Evolutionary conservation across 1,140 invertebrate genomes (phyloP).

Genomic region (Drosophila sp.): DNA sequence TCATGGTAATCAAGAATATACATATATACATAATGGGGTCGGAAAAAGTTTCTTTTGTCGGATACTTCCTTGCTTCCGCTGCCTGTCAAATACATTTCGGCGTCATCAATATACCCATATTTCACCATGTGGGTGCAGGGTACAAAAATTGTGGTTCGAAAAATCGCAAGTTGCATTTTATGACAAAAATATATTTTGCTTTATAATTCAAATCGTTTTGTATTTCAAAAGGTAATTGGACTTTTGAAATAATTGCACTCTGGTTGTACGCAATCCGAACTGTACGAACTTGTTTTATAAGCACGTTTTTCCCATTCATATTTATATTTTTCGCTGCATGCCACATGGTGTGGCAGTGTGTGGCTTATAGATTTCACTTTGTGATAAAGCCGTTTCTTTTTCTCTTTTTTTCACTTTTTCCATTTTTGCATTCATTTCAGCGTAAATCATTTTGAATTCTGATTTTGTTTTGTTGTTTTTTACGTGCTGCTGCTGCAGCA

Average conservation of each 20-base stretch:
- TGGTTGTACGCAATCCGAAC: neutral
- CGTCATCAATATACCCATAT: no score
- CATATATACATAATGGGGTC: no score
- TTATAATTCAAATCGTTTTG: neutral
- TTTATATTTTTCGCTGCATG: slow-evolving; percentile 12
- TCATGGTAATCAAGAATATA: no score
- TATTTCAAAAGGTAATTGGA: neutral
- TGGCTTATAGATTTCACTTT: slow-evolving; percentile 66
- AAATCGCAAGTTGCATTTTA: no score
- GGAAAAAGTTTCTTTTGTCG: no score
- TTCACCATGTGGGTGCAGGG: no score
- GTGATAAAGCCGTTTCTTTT: slow-evolving; percentile 37
- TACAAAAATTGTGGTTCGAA: no score
- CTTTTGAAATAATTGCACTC: neutral
- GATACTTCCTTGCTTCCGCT: no score
- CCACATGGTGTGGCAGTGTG: slow-evolving; percentile 25
- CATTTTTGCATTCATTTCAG: slow-evolving; percentile 70
- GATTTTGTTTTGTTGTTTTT: slow-evolving; percentile 44
- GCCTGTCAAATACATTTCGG: no score
- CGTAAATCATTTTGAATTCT: slow-evolving; percentile 74
- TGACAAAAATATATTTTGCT: neutral
- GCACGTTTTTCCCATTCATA: slow-evolving; percentile 25
- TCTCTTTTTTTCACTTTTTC: neutral
- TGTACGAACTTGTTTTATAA: slow-evolving; percentile 27
- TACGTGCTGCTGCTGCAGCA: slow-evolving; percentile 59